phyloP scores from a whole-genome alignment of 2,797 vertebrate species.

The Paramormyrops hopkinsi region DNA sequence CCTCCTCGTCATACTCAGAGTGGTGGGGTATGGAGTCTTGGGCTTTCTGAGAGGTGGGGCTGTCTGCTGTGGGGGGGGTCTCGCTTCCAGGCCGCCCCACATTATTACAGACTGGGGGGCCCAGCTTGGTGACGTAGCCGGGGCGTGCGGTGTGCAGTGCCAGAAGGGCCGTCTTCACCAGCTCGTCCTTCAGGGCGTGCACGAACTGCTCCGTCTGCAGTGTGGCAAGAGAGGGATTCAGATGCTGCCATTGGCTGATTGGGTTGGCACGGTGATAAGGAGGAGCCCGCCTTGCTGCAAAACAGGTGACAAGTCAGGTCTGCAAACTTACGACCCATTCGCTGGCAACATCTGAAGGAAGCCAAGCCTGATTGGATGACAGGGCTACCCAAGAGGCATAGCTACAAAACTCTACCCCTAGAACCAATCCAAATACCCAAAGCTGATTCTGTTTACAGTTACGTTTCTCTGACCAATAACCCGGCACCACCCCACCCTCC shows the following conservation, averaged over 20 bases:
- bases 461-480: background rate
- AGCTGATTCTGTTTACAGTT: background rate
- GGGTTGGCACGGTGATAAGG: background rate
- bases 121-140: constrained; percentile 74
- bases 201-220: constrained; percentile 89
- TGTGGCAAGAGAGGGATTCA: background rate
- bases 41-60: constrained; percentile 45
- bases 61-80: constrained; percentile 46
- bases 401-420: background rate
- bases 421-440: background rate
- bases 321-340: background rate
- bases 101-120: constrained; percentile 61
- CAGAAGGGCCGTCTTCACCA: constrained; percentile 88
- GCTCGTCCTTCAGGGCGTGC: constrained; percentile 89
- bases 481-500: background rate
- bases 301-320: background rate
- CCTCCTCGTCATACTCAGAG: constrained; percentile 91
- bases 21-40: constrained; percentile 91
- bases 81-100: constrained; percentile 48
- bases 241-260: background rate
- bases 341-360: background rate
- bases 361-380: background rate
- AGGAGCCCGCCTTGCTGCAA: background rate
- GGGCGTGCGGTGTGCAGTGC: constrained; percentile 85
- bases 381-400: background rate